Base-by-base conservation (phyloP, 2,113 vertebrate genomes). In the Elanoides forficatus region DNA sequence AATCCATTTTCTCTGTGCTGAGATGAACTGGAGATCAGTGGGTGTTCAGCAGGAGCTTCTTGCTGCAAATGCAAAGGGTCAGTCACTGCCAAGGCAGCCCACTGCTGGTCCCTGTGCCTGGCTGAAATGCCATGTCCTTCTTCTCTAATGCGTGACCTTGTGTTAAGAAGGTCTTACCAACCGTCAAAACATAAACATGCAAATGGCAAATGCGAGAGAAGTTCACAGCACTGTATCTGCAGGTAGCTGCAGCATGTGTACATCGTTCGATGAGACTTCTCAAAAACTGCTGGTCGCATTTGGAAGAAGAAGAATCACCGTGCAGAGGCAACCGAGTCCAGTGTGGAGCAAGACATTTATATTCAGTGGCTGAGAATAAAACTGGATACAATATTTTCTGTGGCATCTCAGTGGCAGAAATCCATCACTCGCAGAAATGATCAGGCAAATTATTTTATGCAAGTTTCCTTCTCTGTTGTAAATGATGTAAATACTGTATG, bases 191-290 rank as follows among this genome's bases (percentile, higher is more conserved):
- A 9, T 14, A 52, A 79, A 19, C 26, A 2, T 5, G 22, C 4
- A 0, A 0, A 7, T 60, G 53, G n/a, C 56, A 82, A 72, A 58
- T 2, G 1, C 6, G 3, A 42, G 18, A 40, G 15, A 72, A 59
- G 4, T 45, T 58, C 66, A 16, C 4, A 70, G 34, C 0, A 1
- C n/a, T 58, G 43, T 47, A 17, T 15, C 20, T 3, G 2, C 25
- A 56, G 47, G 32, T 32, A 59, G 47, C 25, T 56, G 40, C 43
- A 50, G 18, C 16, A 14, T 16, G 15, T 5, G 13, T 36, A 6
- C 0, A 0, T 9, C 45, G 27, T 43, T 43, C 6, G 1, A 36
- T 18, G n/a, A 67, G 76, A 23, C 59, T 56, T 71, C 56, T 48
- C 36, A 71, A 88, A 82, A 92, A 67, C 29, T 81, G 15, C n/a